Evolutionary conservation across 2,113 vertebrate species (phyloP), one percentile per base, ranked within the genome.

Genomic region (Corythornis cristatus): DNA sequence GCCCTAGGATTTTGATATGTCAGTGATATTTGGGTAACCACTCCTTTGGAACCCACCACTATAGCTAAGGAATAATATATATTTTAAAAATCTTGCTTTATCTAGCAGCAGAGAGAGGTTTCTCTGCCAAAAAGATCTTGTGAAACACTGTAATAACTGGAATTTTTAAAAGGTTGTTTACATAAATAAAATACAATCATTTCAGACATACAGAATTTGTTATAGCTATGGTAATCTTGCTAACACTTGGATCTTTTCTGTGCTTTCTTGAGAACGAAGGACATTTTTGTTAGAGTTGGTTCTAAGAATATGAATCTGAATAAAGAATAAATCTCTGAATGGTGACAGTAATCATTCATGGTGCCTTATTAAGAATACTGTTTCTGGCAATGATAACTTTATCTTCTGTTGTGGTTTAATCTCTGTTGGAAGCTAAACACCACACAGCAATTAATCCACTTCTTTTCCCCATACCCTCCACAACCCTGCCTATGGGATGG

Each of bases 91-190:
- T 72, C 22, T 67, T 75, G 17, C 57, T 88, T 86, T 84, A 57
- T 71, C 28, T 88, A 84, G n/a, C 61, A 84, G 61, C n/a, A 93
- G 45, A 67, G 11, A 86, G 73, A 70, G 12, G 35, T 58, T 87
- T 89, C 40, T 77, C 58, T 68, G 48, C 58, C 54, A 75, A 61
- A 60, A 79, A 73, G 50, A 70, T 89, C 70, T 57, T 79, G 61
- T 53, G 29, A 75, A 94, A 65, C 33, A 51, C 4, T 37, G 21
- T 76, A 83, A 71, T 89, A 94, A 78, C 57, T 90, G 58, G 68
- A 83, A 56, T 48, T 71, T 95, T 94, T 86, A 81, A 86, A 89
- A 72, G n/a, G 6, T 13, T 78, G 70, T 90, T 91, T 86, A 75
- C 42, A 71, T 70, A 90, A 74, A 90, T 75, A 90, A 88, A 93